These are phyloP conservation scores for Caenorhabditis sinica DNA, from an alignment of 2,888 invertebrate genomes.

Conservation along the genomic window DNA sequence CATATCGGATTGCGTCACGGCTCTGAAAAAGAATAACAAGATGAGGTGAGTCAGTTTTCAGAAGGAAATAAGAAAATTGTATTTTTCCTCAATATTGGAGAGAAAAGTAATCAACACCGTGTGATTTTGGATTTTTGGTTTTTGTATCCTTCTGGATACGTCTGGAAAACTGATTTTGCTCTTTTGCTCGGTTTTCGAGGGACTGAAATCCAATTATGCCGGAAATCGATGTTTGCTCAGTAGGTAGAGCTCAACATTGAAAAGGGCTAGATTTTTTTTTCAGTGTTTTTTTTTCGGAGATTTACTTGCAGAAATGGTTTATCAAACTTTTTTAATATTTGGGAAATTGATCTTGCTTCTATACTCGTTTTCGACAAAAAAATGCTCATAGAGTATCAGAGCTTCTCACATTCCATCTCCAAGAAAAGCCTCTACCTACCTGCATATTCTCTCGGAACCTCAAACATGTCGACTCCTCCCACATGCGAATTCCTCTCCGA, in stretches of 20 bases:
- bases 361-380: too few species aligned
- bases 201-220: background rate
- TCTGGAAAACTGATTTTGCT: background rate
- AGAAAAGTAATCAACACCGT: constrained; percentile 12
- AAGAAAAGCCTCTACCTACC: constrained; percentile 43
- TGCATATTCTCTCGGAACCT: constrained; percentile 82
- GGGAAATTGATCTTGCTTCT: too few species aligned
- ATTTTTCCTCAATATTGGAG: background rate
- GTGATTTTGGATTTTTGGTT: constrained; percentile 11
- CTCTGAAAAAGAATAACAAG: constrained; percentile 45
- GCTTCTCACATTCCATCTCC: too few species aligned
- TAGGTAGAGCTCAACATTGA: too few species aligned
- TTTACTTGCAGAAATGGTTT: too few species aligned
- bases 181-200: background rate
- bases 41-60: background rate
- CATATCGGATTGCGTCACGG: constrained; percentile 79
- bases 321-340: too few species aligned
- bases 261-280: background rate
- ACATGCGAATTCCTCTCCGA: constrained; percentile 82
- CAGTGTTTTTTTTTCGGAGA: too few species aligned
- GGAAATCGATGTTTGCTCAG: too few species aligned
- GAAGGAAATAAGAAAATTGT: background rate
- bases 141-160: background rate
- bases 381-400: too few species aligned
- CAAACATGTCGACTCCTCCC: constrained; percentile 82